Conservation (phyloP, 1,140 invertebrate species). For the Paraescarpia echinospica region DNA sequence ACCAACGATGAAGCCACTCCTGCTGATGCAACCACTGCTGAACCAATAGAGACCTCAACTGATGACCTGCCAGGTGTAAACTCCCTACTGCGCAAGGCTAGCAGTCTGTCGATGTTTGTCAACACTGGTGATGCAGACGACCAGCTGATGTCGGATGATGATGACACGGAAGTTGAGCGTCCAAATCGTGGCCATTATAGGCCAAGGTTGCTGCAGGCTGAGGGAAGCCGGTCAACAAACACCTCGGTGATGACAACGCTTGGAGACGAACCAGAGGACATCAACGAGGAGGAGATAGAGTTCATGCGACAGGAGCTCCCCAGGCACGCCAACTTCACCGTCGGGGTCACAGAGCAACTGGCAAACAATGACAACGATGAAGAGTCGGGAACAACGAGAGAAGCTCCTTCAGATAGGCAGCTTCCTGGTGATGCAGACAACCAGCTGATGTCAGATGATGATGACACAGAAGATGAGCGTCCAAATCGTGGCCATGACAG, state of each 20-base stretch:
- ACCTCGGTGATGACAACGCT: not conserved
- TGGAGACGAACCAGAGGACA: not conserved
- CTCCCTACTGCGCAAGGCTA: not conserved
- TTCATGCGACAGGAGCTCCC: not conserved
- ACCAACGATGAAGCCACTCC: not conserved
- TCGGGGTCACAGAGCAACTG: not conserved
- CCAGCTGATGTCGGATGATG: not conserved
- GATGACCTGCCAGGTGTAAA: not conserved
- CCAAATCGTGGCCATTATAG: not conserved
- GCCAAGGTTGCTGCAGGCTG: not conserved
- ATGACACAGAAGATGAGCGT: not conserved
- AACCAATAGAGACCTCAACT: not conserved
- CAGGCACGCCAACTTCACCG: not conserved
- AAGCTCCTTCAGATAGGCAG: not conserved
- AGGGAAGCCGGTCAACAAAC: not conserved
- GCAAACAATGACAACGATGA: not conserved
- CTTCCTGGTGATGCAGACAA: not conserved
- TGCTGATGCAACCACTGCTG: not conserved
- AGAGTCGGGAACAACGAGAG: not conserved
- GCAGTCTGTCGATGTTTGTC: not conserved
- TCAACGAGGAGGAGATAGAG: not conserved
- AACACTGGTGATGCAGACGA: not conserved
- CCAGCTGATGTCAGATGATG: too few relatives aligned
- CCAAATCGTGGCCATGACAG: not conserved
- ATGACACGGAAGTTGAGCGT: not conserved